Base-by-base conservation (phyloP, 1,140 invertebrate species). In the Drosophila tristis region DNA sequence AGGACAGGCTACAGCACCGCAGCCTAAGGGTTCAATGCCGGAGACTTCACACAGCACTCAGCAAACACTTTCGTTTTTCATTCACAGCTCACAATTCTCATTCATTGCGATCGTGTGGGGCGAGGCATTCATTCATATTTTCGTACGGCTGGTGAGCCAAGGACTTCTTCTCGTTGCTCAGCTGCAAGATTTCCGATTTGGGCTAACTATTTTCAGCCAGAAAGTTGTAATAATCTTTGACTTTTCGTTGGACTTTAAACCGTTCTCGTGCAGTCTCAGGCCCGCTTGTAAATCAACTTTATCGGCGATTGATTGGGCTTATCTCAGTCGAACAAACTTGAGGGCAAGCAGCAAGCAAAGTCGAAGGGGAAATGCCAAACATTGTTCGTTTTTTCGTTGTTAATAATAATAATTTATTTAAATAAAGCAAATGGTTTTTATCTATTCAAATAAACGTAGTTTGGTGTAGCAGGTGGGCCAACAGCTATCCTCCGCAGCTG, bases 371-470 rank as follows among this genome's bases (percentile, higher is more conserved):
- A 31, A 39, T 39, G 35, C 35, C 35, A 39, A 4, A 3, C 11
- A 11, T 5, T 39, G 35, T 39, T 20, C 20, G 20, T 20, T 1
- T 2, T 2, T 20, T 5, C n/a, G 7, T 5, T 55, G 51, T 63
- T 44, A 51, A 56, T 77, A 76, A 76, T 86, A 86, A 86, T 86
- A 87, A 87, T 87, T 82, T 82, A 87, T 87, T 82, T 89, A 82
- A 78, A 75, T 87, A 87, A 87, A 87, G 82, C 84, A 87, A 87
- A 82, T 75, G 68, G 78, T 77, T 31, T 75, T 25, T 25, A 4
- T 25, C 68, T 72, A 73, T 74, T 77, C 63, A 63, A 80, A 63
- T 77, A 80, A 85, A 86, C 77, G 65, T 84, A 84, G 71, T 84
- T 84, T 80, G 81, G 80, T 85, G 62, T 78, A 78, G 79, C 64